These are phyloP conservation scores for Aphis craccivora DNA, from an alignment of 1,140 invertebrate genomes.

Conservation along the genomic window DNA sequence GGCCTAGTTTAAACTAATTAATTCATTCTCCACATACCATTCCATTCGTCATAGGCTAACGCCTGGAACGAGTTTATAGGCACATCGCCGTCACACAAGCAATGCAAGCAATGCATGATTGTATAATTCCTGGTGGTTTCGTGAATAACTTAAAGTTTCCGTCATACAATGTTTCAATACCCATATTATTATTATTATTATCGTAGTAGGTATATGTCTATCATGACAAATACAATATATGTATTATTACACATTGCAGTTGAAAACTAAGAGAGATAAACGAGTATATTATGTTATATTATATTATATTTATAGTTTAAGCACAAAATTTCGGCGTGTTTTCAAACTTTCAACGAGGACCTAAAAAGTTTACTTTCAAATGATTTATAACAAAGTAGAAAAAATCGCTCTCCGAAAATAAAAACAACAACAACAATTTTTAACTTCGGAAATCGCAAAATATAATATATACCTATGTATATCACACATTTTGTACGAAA, in stretches of 20 bases:
- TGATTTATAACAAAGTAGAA: not conserved
- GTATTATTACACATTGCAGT: not conserved
- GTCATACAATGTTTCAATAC: not conserved
- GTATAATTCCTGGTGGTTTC: not conserved
- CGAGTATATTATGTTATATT: not conserved
- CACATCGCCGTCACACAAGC: too few species aligned
- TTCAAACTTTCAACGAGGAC: not conserved
- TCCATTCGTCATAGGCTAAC: too few species aligned
- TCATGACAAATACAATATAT: not conserved
- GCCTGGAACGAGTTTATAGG: too few species aligned
- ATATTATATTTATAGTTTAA: not conserved
- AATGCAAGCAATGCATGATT: too few species aligned
- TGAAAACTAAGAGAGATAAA: not conserved
- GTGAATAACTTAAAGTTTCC: not conserved
- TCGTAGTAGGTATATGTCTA: not conserved
- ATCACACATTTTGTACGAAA: not conserved
- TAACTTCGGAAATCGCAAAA: not conserved
- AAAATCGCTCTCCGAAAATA: not conserved
- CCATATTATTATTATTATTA: not conserved
- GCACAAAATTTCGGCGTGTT: not conserved
- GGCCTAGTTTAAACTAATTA: too few species aligned
- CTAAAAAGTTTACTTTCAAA: not conserved
- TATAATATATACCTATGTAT: not conserved
- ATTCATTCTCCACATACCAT: too few species aligned
- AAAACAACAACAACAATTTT: conserved; percentile 3